A percentile compares a stretch with the other conserved stretches of the same genome.
These are phyloP conservation scores for Apeltes quadracus DNA, from an alignment of 2,113 vertebrate genomes.

Conservation along the genomic window DNA sequence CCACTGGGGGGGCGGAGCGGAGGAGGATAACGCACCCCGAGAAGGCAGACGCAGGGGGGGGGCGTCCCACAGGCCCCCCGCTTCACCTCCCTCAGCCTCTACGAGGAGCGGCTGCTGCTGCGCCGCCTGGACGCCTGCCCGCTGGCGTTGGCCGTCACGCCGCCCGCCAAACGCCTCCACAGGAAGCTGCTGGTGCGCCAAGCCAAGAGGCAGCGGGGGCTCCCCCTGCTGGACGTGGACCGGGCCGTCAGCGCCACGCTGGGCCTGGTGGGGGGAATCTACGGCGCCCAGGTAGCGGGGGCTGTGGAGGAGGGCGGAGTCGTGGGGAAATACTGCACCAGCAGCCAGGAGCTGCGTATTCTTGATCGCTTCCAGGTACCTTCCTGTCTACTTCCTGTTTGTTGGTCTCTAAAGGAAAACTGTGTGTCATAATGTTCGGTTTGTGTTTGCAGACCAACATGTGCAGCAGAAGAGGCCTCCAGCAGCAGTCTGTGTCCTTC, in stretches of 20 bases:
- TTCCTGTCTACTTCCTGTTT: too few relatives aligned
- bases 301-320: conserved; percentile 57
- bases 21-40: conserved; percentile 44
- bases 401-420: too few relatives aligned
- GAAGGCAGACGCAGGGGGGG: neutral
- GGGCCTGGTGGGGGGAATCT: conserved; percentile 90
- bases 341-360: conserved; percentile 89
- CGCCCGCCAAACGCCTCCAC: conserved; percentile 88
- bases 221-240: conserved; percentile 93
- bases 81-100: conserved; percentile 84
- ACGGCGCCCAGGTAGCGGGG: conserved; percentile 82
- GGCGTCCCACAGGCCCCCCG: conserved; percentile 45
- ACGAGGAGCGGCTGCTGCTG: conserved; percentile 91
- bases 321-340: conserved; percentile 83
- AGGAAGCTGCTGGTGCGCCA: conserved; percentile 92
- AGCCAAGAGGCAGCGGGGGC: conserved; percentile 89
- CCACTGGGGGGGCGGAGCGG: conserved; percentile 72
- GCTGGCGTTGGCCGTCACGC: conserved; percentile 86
- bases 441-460: conserved; percentile 79
- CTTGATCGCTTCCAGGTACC: conserved; percentile 97
- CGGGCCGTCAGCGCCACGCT: conserved; percentile 88
- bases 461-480: conserved; percentile 80
- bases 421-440: too few relatives aligned
- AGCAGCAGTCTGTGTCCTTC: conserved; percentile 84
- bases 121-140: conserved; percentile 89